Conservation (phyloP, 2,888 invertebrate genomes). For the Acronicta leporina region DNA sequence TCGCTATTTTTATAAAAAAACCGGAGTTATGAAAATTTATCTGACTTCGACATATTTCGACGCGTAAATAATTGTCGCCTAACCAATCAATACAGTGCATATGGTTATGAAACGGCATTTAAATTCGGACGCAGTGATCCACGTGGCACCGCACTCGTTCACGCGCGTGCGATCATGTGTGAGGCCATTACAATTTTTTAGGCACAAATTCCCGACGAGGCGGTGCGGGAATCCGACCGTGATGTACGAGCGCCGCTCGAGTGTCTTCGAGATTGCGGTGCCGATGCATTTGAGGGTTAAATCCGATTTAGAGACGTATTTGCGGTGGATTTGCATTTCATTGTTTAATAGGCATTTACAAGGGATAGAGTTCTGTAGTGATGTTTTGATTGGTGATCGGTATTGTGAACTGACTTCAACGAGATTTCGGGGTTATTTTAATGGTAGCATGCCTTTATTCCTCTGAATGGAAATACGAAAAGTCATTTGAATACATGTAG, state of each 20-base stretch:
- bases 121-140: conserved; percentile 76
- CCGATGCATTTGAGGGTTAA: conserved; percentile 33
- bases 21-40: no score
- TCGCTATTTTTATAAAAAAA: no score
- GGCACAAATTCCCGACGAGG: conserved; percentile 31
- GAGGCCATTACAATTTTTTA: conserved; percentile 36
- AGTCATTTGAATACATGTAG: neutral
- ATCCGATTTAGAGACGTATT: conserved; percentile 13
- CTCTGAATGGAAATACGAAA: no score
- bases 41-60: no score
- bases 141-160: conserved; percentile 48
- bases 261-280: conserved; percentile 32
- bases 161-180: conserved; percentile 41
- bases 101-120: conserved; percentile 68
- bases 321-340: conserved; percentile 9
- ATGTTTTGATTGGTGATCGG: no score
- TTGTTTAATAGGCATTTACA: no score
- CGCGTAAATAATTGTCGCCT: conserved; percentile 5
- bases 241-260: conserved; percentile 23
- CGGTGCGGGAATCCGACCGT: conserved; percentile 31
- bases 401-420: no score
- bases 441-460: no score
- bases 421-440: no score
- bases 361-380: neutral
- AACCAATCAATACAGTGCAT: conserved; percentile 23